Evolutionary conservation across 2,888 invertebrate genomes (phyloP), one percentile per base, ranked within the genome.

Genomic region (Cartodere bifasciata): DNA sequence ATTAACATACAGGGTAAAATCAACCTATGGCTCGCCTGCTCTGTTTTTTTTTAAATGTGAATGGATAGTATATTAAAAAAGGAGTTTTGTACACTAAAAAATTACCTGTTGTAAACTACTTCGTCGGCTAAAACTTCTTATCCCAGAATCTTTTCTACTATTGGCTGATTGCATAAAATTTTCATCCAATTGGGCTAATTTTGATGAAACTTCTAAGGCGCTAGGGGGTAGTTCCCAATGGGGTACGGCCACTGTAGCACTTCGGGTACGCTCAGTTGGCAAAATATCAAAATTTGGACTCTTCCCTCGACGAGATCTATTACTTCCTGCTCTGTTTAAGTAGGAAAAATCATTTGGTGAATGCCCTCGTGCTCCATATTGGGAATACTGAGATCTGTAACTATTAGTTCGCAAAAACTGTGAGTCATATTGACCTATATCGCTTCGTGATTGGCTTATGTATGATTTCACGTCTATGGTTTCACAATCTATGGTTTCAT

Each of bases 121-220:
- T 35, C 86, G 67, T 3, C 86, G 67, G 45, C 86, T 86, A 32
- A 81, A 84, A 55, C 86, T 86, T 45, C 80, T 70, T 35, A 87
- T 87, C 7, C 87, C 87, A 2, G 86, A 87, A 58, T 87, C 87
- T 59, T 87, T 87, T 34, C 87, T 70, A 45, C 86, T 86, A 48
- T 83, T 82, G 29, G 79, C 72, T 2, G 83, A 80, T 1, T 78
- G 75, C 39, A 78, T 78, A 40, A 78, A 62, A 32, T 73, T 68
- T 51, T 84, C 83, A 13, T 75, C 75, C 23, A 56, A 36, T 26
- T 51, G 38, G 11, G 48, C 42, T 27, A 56, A 42, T 41, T 49
- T 37, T 34, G 47, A 44, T 43, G 61, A 58, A 14, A 56, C 53
- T 21, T 63, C 66, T 36, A 49, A 47, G 21, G 63, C 62, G 5